Evolutionary conservation across 2,113 vertebrate species (phyloP).

Genomic region (Sphaerodactylus townsendi): DNA sequence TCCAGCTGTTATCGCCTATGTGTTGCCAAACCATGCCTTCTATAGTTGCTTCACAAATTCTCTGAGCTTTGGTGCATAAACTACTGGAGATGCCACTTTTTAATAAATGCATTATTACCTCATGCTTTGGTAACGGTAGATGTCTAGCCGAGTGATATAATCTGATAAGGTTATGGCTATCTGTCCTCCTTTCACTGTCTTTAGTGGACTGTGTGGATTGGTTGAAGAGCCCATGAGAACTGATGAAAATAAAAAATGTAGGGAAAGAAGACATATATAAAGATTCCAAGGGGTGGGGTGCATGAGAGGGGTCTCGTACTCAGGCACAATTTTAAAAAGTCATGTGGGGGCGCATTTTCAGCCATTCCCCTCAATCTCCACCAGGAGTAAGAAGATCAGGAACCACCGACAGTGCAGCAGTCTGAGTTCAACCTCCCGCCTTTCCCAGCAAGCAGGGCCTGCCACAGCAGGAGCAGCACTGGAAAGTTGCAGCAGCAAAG

Average conservation of each 20-base stretch:
- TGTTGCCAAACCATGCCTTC: neutral
- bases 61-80: neutral
- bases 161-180: neutral
- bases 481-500: no score
- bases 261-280: neutral
- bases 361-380: no score
- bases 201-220: neutral
- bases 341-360: no score
- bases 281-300: no score
- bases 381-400: no score
- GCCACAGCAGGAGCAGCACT: no score
- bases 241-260: neutral
- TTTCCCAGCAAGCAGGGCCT: no score
- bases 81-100: neutral
- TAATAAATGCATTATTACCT: neutral
- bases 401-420: no score
- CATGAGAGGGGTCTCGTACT: no score
- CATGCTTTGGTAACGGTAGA: neutral
- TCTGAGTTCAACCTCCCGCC: no score
- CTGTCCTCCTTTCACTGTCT: neutral
- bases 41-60: neutral
- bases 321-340: no score
- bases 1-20: neutral
- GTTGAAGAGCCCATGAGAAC: neutral
- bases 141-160: neutral